A percentile compares a stretch with the other conserved stretches of the same genome.
Conservation (phyloP, 2,797 vertebrate genomes). For the Brachyrhaphis roseni region DNA sequence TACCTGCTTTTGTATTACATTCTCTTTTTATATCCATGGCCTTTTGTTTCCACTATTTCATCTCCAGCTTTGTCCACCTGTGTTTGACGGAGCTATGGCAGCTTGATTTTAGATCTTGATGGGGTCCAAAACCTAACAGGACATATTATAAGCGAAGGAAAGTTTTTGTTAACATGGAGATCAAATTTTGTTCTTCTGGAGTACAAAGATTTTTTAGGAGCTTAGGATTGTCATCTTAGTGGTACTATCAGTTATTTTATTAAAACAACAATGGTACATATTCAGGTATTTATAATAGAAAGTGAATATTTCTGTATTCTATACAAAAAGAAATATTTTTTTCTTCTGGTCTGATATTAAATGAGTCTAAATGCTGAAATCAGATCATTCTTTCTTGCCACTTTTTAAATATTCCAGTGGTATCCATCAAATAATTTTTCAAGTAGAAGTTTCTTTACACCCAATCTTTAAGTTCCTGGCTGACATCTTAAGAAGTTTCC, state of each 20-base stretch:
- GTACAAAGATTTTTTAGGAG: background rate
- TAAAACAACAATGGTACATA: background rate
- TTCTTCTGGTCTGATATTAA: background rate
- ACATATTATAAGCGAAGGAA: background rate
- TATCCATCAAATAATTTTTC: background rate
- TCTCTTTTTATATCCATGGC: slow-evolving; percentile 66
- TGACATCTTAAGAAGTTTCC: background rate
- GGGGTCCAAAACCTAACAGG: background rate
- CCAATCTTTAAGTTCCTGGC: background rate
- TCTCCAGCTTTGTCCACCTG: slow-evolving; percentile 33
- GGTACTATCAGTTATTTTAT: background rate
- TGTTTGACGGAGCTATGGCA: slow-evolving; percentile 16
- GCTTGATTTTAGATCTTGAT: slow-evolving; percentile 1
- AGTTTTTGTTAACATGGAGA: background rate
- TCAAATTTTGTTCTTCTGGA: background rate
- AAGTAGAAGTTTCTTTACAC: background rate
- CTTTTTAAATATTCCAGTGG: background rate
- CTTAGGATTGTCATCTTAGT: background rate
- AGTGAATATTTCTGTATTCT: background rate
- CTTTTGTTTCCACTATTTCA: slow-evolving; percentile 68
- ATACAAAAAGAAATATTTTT: background rate
- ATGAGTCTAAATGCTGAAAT: background rate
- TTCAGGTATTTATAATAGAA: background rate
- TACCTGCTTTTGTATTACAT: slow-evolving; percentile 66
- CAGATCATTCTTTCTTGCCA: too few species aligned